Evolutionary conservation across 2,797 vertebrate genomes (phyloP).

Genomic region (Lagodon rhomboides): DNA sequence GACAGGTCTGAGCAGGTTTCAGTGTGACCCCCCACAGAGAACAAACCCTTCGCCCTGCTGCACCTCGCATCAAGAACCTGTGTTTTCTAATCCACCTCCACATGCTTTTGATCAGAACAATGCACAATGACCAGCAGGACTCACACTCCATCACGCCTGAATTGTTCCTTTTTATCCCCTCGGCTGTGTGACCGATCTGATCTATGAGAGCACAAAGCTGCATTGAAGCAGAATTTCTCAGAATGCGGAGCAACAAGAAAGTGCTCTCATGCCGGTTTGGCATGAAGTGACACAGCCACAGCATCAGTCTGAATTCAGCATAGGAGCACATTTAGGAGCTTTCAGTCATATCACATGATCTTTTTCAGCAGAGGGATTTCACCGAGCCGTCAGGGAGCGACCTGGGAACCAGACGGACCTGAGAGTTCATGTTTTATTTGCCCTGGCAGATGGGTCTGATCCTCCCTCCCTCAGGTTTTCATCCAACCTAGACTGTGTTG

Average conservation of each 20-base stretch:
- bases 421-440: too few relatives aligned
- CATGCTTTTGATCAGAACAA: slow-evolving; percentile 73
- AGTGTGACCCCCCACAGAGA: slow-evolving; percentile 27
- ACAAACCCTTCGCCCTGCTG: slow-evolving; percentile 34
- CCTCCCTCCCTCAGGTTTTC: too few relatives aligned
- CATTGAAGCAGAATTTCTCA: slow-evolving; percentile 26
- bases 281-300: neutral
- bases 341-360: neutral
- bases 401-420: too few relatives aligned
- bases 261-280: neutral
- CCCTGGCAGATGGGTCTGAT: too few relatives aligned
- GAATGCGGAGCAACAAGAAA: slow-evolving; percentile 11
- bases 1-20: slow-evolving; percentile 5
- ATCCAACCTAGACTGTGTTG: too few relatives aligned
- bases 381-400: too few relatives aligned
- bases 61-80: slow-evolving; percentile 39
- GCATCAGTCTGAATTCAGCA: neutral
- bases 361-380: neutral
- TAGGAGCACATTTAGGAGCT: neutral
- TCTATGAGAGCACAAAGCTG: slow-evolving; percentile 59
- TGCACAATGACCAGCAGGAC: slow-evolving; percentile 62
- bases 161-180: slow-evolving; percentile 58
- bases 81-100: slow-evolving; percentile 59
- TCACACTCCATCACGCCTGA: slow-evolving; percentile 46
- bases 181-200: slow-evolving; percentile 22